phyloP scores from a whole-genome alignment of 2,888 invertebrate species.

The Amphipoea lucens region DNA sequence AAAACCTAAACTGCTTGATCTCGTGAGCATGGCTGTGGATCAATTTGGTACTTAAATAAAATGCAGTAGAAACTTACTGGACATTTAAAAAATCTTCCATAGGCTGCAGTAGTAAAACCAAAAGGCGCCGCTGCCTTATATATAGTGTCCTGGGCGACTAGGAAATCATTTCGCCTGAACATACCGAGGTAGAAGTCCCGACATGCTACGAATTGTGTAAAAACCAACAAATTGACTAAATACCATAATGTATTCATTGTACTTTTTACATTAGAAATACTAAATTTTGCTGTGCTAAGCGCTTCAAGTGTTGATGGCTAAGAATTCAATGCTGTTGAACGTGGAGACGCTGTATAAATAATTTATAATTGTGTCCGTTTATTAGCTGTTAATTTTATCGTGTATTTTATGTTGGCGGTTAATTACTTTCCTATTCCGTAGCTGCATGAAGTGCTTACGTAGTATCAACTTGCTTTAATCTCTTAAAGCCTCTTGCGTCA shows the following conservation, averaged over 20 bases:
- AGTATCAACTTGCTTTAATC: conserved; percentile 8
- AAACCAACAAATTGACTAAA: conserved; percentile 50
- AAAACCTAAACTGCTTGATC: too few relatives aligned
- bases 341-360: conserved; percentile 11
- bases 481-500: conserved; percentile 7
- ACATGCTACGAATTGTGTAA: conserved; percentile 62
- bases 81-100: conserved; percentile 81
- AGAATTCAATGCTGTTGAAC: conserved; percentile 2
- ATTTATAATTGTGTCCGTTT: conserved; percentile 28
- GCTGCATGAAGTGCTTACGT: background rate
- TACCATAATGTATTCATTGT: conserved; percentile 43
- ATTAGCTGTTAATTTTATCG: conserved; percentile 43
- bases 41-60: background rate
- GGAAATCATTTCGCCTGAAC: conserved; percentile 80
- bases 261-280: conserved; percentile 10
- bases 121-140: conserved; percentile 74
- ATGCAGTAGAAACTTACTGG: conserved; percentile 72
- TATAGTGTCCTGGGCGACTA: conserved; percentile 80
- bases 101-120: conserved; percentile 72
- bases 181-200: conserved; percentile 82
- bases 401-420: conserved; percentile 18
- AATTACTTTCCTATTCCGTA: conserved; percentile 27
- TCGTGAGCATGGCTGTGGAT: too few relatives aligned
- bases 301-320: background rate
- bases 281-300: background rate